phyloP scores from a whole-genome alignment of 2,113 vertebrate species.

The Paraplagusia blochii region DNA sequence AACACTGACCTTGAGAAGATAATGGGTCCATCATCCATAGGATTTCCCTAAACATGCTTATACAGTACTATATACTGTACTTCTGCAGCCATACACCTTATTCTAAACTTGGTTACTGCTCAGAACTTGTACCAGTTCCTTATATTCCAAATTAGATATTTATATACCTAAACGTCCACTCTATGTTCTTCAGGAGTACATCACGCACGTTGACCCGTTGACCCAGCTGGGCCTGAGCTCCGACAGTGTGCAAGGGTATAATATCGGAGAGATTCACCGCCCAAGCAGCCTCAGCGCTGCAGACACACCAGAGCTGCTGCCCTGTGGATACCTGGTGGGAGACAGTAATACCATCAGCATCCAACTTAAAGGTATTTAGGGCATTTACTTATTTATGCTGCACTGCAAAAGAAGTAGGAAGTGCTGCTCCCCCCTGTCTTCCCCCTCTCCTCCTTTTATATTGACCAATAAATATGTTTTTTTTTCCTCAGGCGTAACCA shows the following conservation, averaged over 20 bases:
- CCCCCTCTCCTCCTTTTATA: not conserved
- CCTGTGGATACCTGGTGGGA: conserved; percentile 95
- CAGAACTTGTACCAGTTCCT: no score
- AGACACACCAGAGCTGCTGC: conserved; percentile 88
- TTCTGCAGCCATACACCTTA: no score
- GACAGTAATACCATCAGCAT: conserved; percentile 94
- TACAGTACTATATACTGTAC: no score
- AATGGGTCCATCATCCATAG: no score
- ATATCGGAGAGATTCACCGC: conserved; percentile 89
- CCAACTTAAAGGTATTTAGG: conserved; percentile 87
- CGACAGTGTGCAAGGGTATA: conserved; percentile 92
- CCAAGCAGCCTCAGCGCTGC: conserved; percentile 70
- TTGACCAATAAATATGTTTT: not conserved
- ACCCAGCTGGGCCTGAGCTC: conserved; percentile 91
- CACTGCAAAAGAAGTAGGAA: not conserved
- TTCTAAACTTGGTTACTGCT: no score
- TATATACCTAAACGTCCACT: no score
- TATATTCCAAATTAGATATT: no score
- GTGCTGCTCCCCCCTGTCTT: no score
- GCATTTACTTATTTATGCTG: not conserved
- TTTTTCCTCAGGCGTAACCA: conserved; percentile 75
- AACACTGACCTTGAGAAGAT: no score
- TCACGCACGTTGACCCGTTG: conserved; percentile 89
- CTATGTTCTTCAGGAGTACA: conserved; percentile 83
- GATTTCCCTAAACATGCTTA: no score